Conservation (phyloP, 2,113 vertebrate species). For the Macroglossus sobrinus region DNA sequence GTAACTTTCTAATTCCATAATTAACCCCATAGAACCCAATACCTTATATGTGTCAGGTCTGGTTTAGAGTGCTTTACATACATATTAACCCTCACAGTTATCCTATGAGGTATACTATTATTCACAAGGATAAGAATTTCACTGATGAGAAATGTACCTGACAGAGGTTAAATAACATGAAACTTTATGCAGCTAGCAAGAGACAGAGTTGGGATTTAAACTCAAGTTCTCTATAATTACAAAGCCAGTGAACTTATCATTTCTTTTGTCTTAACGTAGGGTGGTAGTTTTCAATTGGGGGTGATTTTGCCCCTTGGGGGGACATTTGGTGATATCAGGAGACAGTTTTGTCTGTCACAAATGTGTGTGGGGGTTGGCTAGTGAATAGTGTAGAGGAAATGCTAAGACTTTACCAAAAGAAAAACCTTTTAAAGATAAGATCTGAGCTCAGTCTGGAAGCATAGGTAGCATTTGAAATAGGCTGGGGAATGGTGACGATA, state of each 20-base stretch:
- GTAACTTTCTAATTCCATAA: not conserved
- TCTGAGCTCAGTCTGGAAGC: not conserved
- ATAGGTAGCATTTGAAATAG: not conserved
- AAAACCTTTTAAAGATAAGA: not conserved
- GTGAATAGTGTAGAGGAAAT: not conserved
- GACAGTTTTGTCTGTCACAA: slow-evolving; percentile 14
- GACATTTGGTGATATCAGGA: not conserved
- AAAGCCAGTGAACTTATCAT: not conserved
- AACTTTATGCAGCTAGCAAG: not conserved
- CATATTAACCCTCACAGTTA: not conserved
- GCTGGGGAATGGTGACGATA: not conserved
- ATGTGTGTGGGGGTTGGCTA: not conserved
- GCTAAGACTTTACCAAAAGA: not conserved
- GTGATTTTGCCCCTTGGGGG: not conserved
- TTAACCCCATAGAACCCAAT: not conserved
- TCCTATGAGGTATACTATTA: not conserved
- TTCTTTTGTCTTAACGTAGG: not conserved
- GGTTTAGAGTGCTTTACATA: not conserved
- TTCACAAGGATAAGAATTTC: not conserved
- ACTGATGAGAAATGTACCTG: not conserved
- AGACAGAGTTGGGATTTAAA: not conserved
- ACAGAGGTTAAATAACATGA: not conserved
- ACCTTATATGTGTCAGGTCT: not conserved
- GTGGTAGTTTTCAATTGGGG: not conserved
- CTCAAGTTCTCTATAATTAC: slow-evolving; percentile 29